phyloP scores from a whole-genome alignment of 2,113 vertebrate genomes.

The Dissostichus mawsoni region DNA sequence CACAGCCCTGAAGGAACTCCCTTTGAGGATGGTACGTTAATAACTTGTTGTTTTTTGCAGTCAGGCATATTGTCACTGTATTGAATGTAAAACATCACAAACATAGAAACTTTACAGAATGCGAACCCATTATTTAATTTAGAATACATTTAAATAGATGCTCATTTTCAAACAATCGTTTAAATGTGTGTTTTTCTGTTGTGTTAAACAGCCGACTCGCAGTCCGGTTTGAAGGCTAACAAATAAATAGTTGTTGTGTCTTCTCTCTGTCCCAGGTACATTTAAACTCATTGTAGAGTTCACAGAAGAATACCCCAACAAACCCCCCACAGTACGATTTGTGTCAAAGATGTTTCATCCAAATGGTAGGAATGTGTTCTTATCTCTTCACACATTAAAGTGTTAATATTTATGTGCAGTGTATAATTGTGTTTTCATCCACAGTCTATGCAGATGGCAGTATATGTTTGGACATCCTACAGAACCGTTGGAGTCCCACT shows the following conservation, averaged over 20 bases:
- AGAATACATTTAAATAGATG: background rate
- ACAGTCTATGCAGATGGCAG: constrained; percentile 98
- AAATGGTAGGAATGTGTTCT: constrained; percentile 87
- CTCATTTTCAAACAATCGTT: background rate
- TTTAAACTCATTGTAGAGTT: constrained; percentile 99
- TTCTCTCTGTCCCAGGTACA: constrained; percentile 86
- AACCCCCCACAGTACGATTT: constrained; percentile 98
- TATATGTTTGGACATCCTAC: constrained; percentile 99
- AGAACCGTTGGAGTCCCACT: constrained; percentile 99
- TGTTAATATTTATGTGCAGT: background rate
- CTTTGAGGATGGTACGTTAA: constrained; percentile 89
- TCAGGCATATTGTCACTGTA: background rate
- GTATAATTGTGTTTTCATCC: constrained; percentile 28
- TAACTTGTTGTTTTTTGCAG: background rate
- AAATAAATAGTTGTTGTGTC: constrained; percentile 20
- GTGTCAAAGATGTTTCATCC: constrained; percentile 99
- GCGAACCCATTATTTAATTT: background rate
- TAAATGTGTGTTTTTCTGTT: background rate
- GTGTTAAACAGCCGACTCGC: background rate
- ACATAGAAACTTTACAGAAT: background rate
- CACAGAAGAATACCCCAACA: constrained; percentile 99
- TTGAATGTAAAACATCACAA: background rate
- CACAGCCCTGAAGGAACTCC: constrained; percentile 96
- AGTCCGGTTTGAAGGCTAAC: background rate
- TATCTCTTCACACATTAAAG: background rate